Evolutionary conservation across 2,797 vertebrate genomes (phyloP), one percentile per base, ranked within the genome.

Genomic region (Halcyon smyrnensis): DNA sequence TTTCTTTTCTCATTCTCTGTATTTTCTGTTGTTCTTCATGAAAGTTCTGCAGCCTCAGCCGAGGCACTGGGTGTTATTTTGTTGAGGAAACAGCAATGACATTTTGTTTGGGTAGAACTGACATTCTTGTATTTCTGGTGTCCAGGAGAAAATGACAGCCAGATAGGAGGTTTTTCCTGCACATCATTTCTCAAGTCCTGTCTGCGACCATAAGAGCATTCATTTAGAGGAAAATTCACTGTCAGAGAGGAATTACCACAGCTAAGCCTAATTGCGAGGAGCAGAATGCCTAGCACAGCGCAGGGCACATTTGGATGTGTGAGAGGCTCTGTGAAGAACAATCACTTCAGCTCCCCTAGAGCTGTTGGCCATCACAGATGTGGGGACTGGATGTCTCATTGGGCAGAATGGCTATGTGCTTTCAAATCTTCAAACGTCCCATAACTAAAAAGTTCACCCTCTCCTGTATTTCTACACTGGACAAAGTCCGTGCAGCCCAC

Each of bases 61-160:
- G 60, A 89, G 64, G 67, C 84, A 21, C 18, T 54, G 41, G 60
- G 65, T 93, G 30, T 57, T 64, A 89, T 90, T 95, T 94, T 85
- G 43, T 62, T 79, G 28, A 81, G 73, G 60, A 37, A 95, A 74
- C 41, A 79, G 68, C 60, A 68, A 8, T 85, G 91, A 64, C 81
- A 79, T 83, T 83, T 93, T 89, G 12, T 93, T 84, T 94, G 75
- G 78, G 63, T 67, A 23, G 45, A 45, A 19, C 48, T 74, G 84
- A 80, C 12, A 50, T 82, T 79, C 64, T 62, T 75, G 34, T 34
- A 50, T 28, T 85, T 89, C 1, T 2, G 36, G 21, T 57, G 50
- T 62, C 75, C 60, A 65, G 43, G 56, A 74, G 19, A 91, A 96
- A 94, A 89, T 41, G 45, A 80, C 68, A 94, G 53, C 57, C 74